Evolutionary conservation across 2,797 vertebrate genomes (phyloP).

Genomic region (Tinamus major): DNA sequence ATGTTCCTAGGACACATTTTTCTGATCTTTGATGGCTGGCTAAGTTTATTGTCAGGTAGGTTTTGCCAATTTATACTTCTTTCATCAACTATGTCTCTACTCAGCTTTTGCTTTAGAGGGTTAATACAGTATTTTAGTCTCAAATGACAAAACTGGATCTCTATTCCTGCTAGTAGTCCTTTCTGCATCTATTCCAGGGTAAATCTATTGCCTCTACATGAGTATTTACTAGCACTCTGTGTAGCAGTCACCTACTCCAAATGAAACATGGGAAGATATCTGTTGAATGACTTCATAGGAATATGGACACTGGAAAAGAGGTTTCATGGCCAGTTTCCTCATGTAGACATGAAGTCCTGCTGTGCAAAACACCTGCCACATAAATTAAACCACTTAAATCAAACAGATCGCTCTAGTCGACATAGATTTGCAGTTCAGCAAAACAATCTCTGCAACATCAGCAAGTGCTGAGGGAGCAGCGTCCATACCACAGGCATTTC

Average conservation of each 20-base stretch:
- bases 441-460: not conserved
- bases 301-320: not conserved
- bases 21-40: not conserved
- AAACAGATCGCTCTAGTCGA: not conserved
- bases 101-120: not conserved
- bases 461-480: not conserved
- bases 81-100: not conserved
- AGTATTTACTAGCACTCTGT: not conserved
- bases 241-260: not conserved
- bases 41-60: not conserved
- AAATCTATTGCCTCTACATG: not conserved
- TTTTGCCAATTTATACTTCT: not conserved
- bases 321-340: accelerated
- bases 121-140: not conserved
- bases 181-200: not conserved
- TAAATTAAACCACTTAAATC: not conserved
- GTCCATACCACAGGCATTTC: not conserved
- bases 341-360: not conserved
- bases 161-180: not conserved
- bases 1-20: not conserved
- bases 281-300: not conserved
- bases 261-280: not conserved
- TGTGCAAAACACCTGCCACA: not conserved
- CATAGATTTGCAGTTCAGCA: not conserved
- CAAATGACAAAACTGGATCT: not conserved